Percentiles rank a stretch among this genome's conserved stretches.
These are phyloP conservation scores for Montipora sp. DNA, from an alignment of 64 coral and sea anemone genomes.

Conservation along the genomic window DNA sequence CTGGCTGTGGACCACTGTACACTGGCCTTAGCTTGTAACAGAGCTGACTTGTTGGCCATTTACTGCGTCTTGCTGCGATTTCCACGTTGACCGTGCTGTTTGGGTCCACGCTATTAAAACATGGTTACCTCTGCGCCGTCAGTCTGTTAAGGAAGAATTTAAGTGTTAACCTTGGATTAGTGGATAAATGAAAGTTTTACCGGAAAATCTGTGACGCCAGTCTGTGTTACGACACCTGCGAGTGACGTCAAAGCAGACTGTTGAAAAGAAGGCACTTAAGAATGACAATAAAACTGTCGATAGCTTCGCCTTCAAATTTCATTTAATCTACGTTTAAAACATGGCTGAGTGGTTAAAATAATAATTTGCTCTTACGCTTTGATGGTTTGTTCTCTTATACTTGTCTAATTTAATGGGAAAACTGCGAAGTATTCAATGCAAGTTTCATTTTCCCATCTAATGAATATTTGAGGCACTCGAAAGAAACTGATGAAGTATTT, in stretches of 20 bases:
- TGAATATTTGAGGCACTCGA: no score
- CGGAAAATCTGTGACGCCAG: constrained; percentile 2
- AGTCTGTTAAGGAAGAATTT: background rate
- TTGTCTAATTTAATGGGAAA: background rate
- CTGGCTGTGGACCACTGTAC: constrained; percentile 26
- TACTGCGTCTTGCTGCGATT: background rate
- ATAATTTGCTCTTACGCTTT: background rate
- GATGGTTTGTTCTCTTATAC: background rate
- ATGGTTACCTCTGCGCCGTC: background rate
- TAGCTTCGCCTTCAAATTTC: background rate
- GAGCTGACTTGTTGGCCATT: constrained; percentile 12
- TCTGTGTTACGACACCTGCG: constrained; percentile 8
- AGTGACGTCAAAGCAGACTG: constrained; percentile 23
- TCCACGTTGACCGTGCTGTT: background rate
- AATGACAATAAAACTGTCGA: constrained; percentile 34
- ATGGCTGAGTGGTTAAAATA: constrained; percentile 14
- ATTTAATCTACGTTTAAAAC: constrained; percentile 39
- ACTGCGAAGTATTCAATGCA: background rate
- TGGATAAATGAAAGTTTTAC: background rate
- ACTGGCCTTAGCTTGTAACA: background rate
- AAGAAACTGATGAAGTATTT: background rate
- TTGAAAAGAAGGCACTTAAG: constrained; percentile 23
- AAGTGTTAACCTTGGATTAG: background rate
- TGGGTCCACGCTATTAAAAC: background rate
- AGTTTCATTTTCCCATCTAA: background rate